A percentile compares a stretch with the other conserved stretches of the same genome.
Conservation (phyloP, 2,113 vertebrate genomes). For the Bettongia penicillata region DNA sequence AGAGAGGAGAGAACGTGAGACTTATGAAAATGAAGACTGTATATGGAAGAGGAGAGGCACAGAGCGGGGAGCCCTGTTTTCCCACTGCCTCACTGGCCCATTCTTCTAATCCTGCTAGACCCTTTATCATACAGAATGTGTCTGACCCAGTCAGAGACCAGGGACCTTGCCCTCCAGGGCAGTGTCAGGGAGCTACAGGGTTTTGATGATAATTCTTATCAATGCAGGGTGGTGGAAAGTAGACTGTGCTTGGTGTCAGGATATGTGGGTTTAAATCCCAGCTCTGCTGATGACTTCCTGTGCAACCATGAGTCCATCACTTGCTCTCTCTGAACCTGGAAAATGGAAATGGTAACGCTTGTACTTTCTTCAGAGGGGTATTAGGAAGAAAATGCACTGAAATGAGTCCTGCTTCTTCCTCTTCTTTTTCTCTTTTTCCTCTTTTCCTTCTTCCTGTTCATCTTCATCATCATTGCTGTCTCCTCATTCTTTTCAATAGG, state of each 20-base stretch:
- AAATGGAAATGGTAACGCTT: background rate
- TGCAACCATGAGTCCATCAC: background rate
- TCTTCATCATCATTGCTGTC: background rate
- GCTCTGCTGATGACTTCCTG: background rate
- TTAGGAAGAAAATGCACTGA: background rate
- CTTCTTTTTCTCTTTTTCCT: background rate
- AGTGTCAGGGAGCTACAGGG: background rate
- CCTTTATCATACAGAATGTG: background rate
- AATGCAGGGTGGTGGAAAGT: background rate
- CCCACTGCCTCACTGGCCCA: background rate
- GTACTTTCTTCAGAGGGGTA: background rate
- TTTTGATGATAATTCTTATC: background rate
- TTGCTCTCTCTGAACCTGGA: background rate
- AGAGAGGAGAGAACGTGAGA: constrained; percentile 35
- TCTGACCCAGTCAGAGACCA: background rate
- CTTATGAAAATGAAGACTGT: constrained; percentile 42
- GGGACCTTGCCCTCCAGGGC: background rate
- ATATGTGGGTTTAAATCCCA: background rate
- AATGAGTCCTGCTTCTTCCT: background rate
- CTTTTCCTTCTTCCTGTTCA: background rate
- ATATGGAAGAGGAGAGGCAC: background rate
- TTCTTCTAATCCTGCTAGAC: background rate
- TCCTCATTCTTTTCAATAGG: background rate
- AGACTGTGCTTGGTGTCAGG: background rate
- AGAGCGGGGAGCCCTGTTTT: background rate